Evolutionary conservation across 2,113 vertebrate species (phyloP).

Genomic region (Rhodinocichla rosea): DNA sequence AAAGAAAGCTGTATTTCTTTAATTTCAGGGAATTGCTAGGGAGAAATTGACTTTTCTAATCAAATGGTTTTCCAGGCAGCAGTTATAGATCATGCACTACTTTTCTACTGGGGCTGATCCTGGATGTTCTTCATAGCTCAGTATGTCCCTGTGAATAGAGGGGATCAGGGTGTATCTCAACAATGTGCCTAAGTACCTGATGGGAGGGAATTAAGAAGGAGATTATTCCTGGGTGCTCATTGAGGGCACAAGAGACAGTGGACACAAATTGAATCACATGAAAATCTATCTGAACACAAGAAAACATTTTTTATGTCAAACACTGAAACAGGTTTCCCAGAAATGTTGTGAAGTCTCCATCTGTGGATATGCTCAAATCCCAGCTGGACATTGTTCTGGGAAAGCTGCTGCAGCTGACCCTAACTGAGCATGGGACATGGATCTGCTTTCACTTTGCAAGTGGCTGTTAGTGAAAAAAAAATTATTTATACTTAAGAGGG

Average conservation of each 20-base stretch:
- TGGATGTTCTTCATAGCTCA: not conserved
- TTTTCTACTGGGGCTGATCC: not conserved
- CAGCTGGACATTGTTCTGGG: not conserved
- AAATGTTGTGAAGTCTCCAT: not conserved
- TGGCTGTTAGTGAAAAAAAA: not conserved
- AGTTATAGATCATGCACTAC: not conserved
- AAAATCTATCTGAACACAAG: not conserved
- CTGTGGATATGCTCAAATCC: not conserved
- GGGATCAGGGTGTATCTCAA: not conserved
- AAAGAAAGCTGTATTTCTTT: not conserved
- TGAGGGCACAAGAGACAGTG: not conserved
- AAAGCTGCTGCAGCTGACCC: not conserved
- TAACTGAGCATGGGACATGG: not conserved
- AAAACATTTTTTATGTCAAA: not conserved
- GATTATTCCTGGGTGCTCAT: accelerated
- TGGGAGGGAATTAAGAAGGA: not conserved
- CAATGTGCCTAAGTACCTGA: not conserved
- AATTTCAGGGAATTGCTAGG: not conserved
- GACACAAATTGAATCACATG: accelerated
- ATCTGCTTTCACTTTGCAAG: not conserved
- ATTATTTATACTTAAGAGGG: not conserved
- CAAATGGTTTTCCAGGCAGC: not conserved
- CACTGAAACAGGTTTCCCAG: not conserved
- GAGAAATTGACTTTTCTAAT: not conserved
- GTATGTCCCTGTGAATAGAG: not conserved